Conservation (phyloP, 1,140 invertebrate species). For the Helicorthomorpha holstii region DNA sequence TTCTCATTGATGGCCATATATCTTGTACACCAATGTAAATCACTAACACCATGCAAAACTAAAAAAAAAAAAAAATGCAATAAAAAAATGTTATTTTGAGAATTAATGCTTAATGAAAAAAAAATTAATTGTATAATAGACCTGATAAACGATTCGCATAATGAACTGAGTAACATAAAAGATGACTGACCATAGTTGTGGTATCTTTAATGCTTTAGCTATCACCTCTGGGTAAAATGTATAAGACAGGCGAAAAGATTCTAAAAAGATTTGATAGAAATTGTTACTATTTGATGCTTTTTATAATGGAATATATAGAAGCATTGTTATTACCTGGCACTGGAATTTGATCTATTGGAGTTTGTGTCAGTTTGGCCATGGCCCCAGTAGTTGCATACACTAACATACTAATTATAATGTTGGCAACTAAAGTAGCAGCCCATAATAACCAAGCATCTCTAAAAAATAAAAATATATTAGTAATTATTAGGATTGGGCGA, state of each 20-base stretch:
- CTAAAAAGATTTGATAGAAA: neutral
- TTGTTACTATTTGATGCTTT: neutral
- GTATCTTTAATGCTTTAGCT: neutral
- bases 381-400: slow-evolving; percentile 29
- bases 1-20: neutral
- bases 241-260: neutral
- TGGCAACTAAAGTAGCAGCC: slow-evolving; percentile 21
- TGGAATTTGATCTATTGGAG: slow-evolving; percentile 15
- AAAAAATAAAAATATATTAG: slow-evolving; percentile 12
- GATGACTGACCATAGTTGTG: neutral
- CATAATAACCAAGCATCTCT: slow-evolving; percentile 25
- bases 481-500: neutral
- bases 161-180: neutral
- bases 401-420: slow-evolving; percentile 26
- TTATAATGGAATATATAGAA: neutral
- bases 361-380: slow-evolving; percentile 19
- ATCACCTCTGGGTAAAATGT: neutral
- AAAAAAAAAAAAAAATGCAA: neutral
- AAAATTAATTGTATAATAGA: too few relatives aligned
- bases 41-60: neutral
- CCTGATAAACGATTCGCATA: neutral
- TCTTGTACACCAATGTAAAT: neutral
- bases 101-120: too few relatives aligned
- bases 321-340: slow-evolving; percentile 6
- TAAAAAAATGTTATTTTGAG: too few relatives aligned